phyloP scores from a whole-genome alignment of 1,140 invertebrate species.

The Latrodectus geometricus region DNA sequence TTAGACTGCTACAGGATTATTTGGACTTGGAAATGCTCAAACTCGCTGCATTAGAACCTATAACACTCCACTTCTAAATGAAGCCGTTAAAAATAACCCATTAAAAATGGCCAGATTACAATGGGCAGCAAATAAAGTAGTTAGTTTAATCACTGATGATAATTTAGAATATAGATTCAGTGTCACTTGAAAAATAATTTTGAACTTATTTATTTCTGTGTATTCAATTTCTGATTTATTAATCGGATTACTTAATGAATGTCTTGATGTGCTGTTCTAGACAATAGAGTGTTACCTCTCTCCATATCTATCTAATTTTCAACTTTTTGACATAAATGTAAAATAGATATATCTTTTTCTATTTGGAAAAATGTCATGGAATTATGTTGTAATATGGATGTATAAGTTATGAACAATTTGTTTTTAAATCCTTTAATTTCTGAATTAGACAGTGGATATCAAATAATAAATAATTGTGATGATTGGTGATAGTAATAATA shows the following conservation, averaged over 20 bases:
- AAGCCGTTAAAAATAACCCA: constrained; percentile 82
- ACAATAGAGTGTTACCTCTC: no score
- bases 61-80: constrained; percentile 89
- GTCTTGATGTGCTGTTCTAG: neutral
- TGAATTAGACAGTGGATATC: no score
- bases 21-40: constrained; percentile 90
- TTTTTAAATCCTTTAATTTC: no score
- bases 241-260: neutral
- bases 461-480: no score
- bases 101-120: constrained; percentile 88
- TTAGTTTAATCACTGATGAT: constrained; percentile 76
- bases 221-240: neutral
- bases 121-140: constrained; percentile 92
- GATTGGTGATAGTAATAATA: no score
- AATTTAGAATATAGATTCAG: constrained; percentile 53
- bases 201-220: neutral
- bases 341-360: no score
- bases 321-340: no score
- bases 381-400: no score
- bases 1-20: constrained; percentile 83
- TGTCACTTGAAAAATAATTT: constrained; percentile 29
- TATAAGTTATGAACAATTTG: no score
- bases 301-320: no score
- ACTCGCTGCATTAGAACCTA: constrained; percentile 93
- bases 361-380: no score